Evolutionary conservation across 2,113 vertebrate genomes (phyloP).

Genomic region (Pantherophis guttatus): DNA sequence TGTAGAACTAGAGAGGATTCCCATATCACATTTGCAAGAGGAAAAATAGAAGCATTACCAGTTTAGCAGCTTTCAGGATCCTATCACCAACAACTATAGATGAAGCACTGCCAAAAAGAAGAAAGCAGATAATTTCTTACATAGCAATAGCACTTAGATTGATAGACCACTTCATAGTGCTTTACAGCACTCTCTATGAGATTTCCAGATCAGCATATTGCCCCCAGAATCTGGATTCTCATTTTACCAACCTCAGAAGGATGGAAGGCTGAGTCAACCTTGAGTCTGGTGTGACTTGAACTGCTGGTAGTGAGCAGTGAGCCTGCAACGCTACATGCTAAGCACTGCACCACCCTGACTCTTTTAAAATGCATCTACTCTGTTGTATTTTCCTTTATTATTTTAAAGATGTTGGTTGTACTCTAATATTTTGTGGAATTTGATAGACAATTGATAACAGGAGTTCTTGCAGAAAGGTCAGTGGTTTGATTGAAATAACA

Average conservation of each 20-base stretch:
- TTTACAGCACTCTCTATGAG: too few species aligned
- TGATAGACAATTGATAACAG: not conserved
- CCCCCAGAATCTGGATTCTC: too few species aligned
- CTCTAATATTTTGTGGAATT: not conserved
- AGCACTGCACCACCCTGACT: too few species aligned
- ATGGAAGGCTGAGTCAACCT: too few species aligned
- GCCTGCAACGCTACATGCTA: too few species aligned
- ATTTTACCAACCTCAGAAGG: too few species aligned
- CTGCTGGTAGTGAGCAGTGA: too few species aligned
- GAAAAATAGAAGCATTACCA: not conserved
- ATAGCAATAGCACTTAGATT: not conserved
- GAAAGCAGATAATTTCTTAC: not conserved
- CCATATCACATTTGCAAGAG: not conserved
- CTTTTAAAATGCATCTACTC: not conserved
- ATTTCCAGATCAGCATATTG: too few species aligned
- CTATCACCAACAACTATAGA: not conserved
- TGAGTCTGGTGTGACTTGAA: too few species aligned
- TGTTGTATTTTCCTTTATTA: not conserved
- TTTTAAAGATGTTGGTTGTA: not conserved
- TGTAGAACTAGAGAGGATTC: not conserved
- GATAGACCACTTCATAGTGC: too few species aligned
- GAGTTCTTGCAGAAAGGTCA: not conserved
- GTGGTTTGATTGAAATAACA: not conserved
- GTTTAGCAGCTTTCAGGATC: not conserved
- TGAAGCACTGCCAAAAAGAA: not conserved